Evolutionary conservation across 2,797 vertebrate genomes (phyloP), one percentile per base, ranked within the genome.

Genomic region (Acrossocheilus fasciatus): DNA sequence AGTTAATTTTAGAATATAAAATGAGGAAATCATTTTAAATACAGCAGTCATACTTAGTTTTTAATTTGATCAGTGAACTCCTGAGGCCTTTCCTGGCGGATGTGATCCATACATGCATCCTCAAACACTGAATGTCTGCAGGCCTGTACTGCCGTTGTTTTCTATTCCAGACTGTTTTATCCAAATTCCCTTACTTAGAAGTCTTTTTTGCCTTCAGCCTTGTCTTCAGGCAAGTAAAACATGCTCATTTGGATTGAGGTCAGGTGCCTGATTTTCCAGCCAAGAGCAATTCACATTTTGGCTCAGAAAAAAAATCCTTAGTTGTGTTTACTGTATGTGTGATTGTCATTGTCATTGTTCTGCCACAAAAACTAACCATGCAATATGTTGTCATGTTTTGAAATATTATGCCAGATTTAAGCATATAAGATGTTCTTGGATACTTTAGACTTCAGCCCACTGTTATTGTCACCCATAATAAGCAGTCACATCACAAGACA

Each of bases 191-290:
- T 76, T 76, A 36, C 30, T 76, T 76, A 20, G 10, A 34, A 54
- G 47, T 12, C 17, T 34, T 50, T 75, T 75, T 75, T 75, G 73
- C 26, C 4, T 75, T 75, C 73, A 34, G 73, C 47, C 26, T 34
- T 52, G 73, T 52, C 45, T 52, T 34, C 17, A 75, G 73, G 45
- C 73, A 36, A 75, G 26, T 75, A 52, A 75, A 75, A 52, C 73
- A 36, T 34, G 4, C 73, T 52, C 15, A 52, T 52, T 36, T 52
- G 47, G 26, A 75, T 36, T 52, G 26, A 75, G 73, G 73, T 75
- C 73, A 52, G 26, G 4, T 36, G 47, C 47, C 30, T 54, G 47
- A 20, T 52, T 12, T 76, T 52, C 17, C 47, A 52, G 30, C 73
- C 17, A 76, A 36, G 73, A 76, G 30, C 47, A 20, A 52, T 36